phyloP scores from a whole-genome alignment of 2,113 vertebrate genomes.

The Beaufortia kweichowensis region DNA sequence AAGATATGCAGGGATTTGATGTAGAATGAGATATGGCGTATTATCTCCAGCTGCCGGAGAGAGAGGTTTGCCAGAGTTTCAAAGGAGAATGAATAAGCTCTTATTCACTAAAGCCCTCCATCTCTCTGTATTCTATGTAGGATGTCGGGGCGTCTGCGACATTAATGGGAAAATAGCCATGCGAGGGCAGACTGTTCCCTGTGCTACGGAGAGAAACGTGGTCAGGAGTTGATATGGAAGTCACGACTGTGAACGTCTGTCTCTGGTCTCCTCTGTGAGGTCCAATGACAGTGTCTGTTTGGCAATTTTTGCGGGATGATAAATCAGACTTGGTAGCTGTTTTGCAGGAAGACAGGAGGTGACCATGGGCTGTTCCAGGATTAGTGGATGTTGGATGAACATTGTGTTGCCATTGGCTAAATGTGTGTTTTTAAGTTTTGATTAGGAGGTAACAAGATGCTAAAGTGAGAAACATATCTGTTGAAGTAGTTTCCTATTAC shows the following conservation, averaged over 20 bases:
- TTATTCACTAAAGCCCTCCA: slow-evolving; percentile 5
- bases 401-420: background rate
- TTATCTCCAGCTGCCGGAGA: slow-evolving; percentile 39
- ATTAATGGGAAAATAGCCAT: slow-evolving; percentile 36
- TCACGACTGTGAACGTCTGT: slow-evolving; percentile 9
- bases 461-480: too few relatives aligned
- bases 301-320: background rate
- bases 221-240: slow-evolving; percentile 3
- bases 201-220: slow-evolving; percentile 5
- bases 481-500: too few relatives aligned
- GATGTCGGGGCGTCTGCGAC: slow-evolving; percentile 18
- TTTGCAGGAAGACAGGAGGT: background rate
- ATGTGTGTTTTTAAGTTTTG: too few relatives aligned
- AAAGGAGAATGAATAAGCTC: slow-evolving; percentile 37
- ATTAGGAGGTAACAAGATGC: too few relatives aligned
- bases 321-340: background rate
- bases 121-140: slow-evolving; percentile 30
- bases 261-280: background rate
- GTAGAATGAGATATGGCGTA: slow-evolving; percentile 46
- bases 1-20: slow-evolving; percentile 43
- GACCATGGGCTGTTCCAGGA: background rate
- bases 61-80: slow-evolving; percentile 23
- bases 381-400: background rate
- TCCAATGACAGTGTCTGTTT: slow-evolving; percentile 4
- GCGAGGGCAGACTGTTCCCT: slow-evolving; percentile 7